Base-by-base conservation (phyloP, 2,113 vertebrate genomes). In the Boulengeromyrus knoepffleri region DNA sequence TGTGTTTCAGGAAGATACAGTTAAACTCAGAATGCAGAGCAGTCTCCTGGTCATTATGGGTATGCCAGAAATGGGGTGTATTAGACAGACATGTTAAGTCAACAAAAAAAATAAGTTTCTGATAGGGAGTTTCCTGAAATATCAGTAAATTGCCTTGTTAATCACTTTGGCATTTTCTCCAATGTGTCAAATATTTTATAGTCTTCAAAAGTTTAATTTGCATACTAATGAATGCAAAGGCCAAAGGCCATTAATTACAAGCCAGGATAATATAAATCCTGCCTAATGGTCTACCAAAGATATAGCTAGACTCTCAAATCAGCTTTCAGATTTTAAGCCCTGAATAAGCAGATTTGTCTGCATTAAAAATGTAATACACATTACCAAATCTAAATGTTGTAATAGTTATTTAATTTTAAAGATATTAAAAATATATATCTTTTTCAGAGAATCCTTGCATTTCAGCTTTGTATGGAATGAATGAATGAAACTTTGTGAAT, bases 241-340 rank as follows among this genome's bases (percentile, higher is more conserved):
- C 96, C 97, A 98, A 97, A 97, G 97, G 97, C 95, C 97, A 97
- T 97, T 98, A 98, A 99, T 99, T 98, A 97, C 95, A 97, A 94
- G 96, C 94, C 95, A 97, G 94, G 93, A 94, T 42, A 88, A 88
- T 62, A 58, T 88, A 96, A 94, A 96, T 96, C 95, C 95, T 96
- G 97, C 96, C 96, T 97, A 97, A 96, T 95, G 95, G 95, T 97
- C 94, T 95, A 97, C 95, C 93, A 96, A 97, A 97, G 95, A 96
- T 94, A 94, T 94, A 96, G 96, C 96, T 95, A 96, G 96, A 96
- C 95, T 97, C 94, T 93, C 97, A 97, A 97, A 97, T 96, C 95
- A 96, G 97, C 97, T 99, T 98, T 98, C 97, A 96, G 62, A 66
- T 31, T 66, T 27, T 66, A 9, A 66, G n/a, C 58, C n/a, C 58